A percentile compares a stretch with the other conserved stretches of the same genome.
phyloP scores from a whole-genome alignment of 2,113 vertebrate species.

The Scomber scombrus region DNA sequence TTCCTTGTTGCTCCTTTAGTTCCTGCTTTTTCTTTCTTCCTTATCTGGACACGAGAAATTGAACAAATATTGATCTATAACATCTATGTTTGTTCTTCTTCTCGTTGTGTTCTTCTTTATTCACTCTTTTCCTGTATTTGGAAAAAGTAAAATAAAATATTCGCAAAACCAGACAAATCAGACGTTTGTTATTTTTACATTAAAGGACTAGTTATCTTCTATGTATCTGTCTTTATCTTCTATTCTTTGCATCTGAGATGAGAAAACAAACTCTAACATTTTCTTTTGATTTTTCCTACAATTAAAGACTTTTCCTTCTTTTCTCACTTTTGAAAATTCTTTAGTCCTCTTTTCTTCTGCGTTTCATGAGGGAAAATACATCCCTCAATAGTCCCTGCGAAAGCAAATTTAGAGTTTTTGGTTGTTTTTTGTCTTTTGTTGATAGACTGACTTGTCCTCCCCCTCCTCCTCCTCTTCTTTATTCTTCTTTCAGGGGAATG shows the following conservation, averaged over 20 bases:
- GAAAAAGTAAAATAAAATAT: not conserved
- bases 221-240: not conserved
- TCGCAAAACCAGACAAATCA: not conserved
- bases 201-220: too few relatives aligned
- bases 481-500: constrained; percentile 2
- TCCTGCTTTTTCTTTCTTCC: not conserved
- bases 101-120: not conserved
- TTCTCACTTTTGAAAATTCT: not conserved
- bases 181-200: not conserved
- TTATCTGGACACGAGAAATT: not conserved
- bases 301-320: not conserved
- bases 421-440: constrained; percentile 31
- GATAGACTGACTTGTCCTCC: constrained; percentile 6
- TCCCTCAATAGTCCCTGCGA: constrained; percentile 12
- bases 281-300: not conserved
- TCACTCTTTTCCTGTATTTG: not conserved
- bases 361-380: not conserved
- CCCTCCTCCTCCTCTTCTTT: constrained; percentile 2
- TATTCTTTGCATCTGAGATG: constrained; percentile 16
- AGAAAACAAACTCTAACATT: constrained; percentile 10
- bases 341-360: constrained; percentile 34
- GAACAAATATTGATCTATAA: not conserved
- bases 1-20: not conserved
- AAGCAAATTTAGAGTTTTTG: not conserved
- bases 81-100: not conserved